Percentiles rank a stretch among this genome's conserved stretches.
Evolutionary conservation across 2,797 vertebrate species (phyloP).

Genomic region (Neomorphus geoffroyi): DNA sequence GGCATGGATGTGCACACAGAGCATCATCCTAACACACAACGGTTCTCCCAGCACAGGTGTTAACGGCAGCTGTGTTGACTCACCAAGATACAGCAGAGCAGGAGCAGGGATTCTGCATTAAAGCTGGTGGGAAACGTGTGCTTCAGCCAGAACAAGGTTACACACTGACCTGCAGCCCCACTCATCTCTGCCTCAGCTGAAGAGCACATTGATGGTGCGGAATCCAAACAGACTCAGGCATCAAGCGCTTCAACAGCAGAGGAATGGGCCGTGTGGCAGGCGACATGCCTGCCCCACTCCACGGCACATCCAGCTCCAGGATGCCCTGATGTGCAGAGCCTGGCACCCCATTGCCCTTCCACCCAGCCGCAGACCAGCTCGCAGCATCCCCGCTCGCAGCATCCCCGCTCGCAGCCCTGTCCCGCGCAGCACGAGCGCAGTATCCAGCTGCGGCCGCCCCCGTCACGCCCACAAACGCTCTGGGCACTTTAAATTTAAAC

Average conservation of each 20-base stretch:
- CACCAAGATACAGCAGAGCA: background rate
- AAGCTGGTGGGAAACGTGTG: accelerated
- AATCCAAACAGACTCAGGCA: accelerated
- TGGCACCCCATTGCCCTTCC: background rate
- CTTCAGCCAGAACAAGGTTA: background rate
- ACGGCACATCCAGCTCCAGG: accelerated
- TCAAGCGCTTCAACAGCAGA: accelerated
- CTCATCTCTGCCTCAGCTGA: accelerated
- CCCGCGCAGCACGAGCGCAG: no score
- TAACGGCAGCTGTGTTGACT: accelerated
- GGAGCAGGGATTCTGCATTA: background rate
- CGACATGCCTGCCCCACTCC: accelerated
- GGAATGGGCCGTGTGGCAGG: accelerated
- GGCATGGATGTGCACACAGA: no score
- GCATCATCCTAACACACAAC: no score
- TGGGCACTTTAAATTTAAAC: background rate
- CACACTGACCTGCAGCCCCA: background rate
- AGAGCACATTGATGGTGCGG: accelerated
- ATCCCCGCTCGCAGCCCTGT: background rate
- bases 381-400: no score
- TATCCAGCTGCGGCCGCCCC: accelerated
- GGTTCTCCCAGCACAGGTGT: accelerated
- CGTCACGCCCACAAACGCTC: accelerated
- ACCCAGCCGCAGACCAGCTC: background rate
- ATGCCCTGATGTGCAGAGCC: background rate